Conservation (phyloP, 2,113 vertebrate genomes). For the Saguinus imperator region DNA sequence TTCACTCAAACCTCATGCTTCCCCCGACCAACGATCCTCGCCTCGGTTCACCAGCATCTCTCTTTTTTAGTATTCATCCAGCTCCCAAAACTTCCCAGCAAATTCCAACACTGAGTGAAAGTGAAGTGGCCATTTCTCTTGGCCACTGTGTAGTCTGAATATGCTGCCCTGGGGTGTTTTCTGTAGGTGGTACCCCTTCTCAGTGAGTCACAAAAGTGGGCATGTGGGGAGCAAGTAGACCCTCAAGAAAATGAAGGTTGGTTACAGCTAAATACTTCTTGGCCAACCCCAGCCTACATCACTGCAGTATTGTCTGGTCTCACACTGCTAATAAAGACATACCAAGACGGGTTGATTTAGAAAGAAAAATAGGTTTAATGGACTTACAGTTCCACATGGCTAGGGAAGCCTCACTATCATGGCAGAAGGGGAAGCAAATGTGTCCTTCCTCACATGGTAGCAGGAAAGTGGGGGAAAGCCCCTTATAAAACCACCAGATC, state of each 20-base stretch:
- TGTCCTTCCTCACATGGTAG: too few relatives aligned
- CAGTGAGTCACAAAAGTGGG: too few relatives aligned
- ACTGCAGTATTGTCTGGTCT: neutral
- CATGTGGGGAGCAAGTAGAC: neutral
- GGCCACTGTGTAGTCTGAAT: neutral
- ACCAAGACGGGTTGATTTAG: too few relatives aligned
- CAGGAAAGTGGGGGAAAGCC: too few relatives aligned
- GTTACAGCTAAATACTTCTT: neutral
- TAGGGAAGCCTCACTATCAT: too few relatives aligned
- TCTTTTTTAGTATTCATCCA: neutral
- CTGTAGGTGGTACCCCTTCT: neutral
- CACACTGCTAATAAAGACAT: too few relatives aligned
- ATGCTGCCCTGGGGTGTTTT: neutral
- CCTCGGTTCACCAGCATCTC: neutral
- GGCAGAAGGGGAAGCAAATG: too few relatives aligned
- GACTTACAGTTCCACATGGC: too few relatives aligned
- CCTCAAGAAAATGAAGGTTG: neutral
- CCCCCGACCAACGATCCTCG: neutral
- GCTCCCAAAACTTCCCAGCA: neutral
- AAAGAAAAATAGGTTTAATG: too few relatives aligned
- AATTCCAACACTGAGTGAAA: neutral
- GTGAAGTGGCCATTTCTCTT: neutral
- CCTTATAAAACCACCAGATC: too few relatives aligned
- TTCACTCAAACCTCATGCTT: neutral
- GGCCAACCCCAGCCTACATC: neutral